A percentile compares a stretch with the other conserved stretches of the same genome.
These are phyloP conservation scores for Xestia sexstrigata DNA, from an alignment of 2,888 invertebrate species.

Conservation along the genomic window DNA sequence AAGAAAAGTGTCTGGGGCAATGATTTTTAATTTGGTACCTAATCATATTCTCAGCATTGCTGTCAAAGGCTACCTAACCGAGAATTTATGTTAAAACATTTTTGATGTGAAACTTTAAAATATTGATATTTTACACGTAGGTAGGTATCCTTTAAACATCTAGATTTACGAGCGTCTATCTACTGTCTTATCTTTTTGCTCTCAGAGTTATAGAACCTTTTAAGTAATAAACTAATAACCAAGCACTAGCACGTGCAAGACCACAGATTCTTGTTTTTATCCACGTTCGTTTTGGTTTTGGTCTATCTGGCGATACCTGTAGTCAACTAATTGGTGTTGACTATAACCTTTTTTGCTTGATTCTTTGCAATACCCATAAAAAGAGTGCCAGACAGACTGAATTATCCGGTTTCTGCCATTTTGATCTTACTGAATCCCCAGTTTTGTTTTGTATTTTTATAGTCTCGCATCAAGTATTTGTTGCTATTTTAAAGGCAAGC, in stretches of 20 bases:
- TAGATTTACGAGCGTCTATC: not conserved
- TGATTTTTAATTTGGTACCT: not conserved
- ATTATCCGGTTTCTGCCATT: conserved; percentile 27
- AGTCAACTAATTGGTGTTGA: not conserved
- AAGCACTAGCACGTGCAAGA: conserved; percentile 8
- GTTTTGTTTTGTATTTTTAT: conserved; percentile 8
- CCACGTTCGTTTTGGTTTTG: not conserved
- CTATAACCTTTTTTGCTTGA: conserved; percentile 22
- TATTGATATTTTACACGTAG: not conserved
- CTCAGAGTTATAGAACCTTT: not conserved
- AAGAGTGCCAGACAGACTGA: not conserved
- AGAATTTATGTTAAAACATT: not conserved
- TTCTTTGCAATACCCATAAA: conserved; percentile 17
- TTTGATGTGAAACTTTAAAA: not conserved
- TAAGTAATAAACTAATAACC: conserved; percentile 1
- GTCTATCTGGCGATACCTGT: not conserved
- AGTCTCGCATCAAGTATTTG: not conserved
- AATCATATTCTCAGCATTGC: conserved; percentile 11
- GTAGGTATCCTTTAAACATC: not conserved
- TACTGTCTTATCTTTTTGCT: not conserved
- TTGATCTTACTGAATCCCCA: not conserved
- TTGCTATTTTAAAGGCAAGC: not conserved
- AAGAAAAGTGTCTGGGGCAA: not conserved
- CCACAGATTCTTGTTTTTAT: not conserved
- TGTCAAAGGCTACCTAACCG: conserved; percentile 1